These are phyloP conservation scores for Rhagoletis pomonella DNA, from an alignment of 1,140 invertebrate genomes.

Conservation along the genomic window DNA sequence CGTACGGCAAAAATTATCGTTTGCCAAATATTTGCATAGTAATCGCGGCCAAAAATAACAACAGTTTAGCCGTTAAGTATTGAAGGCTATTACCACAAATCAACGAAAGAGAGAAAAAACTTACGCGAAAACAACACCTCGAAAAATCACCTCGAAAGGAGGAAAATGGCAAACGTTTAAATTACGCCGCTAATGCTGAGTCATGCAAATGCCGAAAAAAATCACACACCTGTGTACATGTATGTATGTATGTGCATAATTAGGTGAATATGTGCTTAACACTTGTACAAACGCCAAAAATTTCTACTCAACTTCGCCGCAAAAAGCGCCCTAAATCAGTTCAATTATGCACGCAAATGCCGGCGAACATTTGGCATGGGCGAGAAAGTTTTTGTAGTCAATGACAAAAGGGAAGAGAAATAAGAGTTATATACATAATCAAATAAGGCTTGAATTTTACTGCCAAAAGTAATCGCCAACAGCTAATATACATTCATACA, in stretches of 20 bases:
- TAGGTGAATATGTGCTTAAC: background rate
- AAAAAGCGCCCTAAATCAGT: background rate
- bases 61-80: background rate
- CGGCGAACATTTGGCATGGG: background rate
- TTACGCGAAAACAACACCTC: background rate
- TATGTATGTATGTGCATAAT: too few relatives aligned
- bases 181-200: background rate
- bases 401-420: background rate
- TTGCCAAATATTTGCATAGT: background rate
- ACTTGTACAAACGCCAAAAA: background rate
- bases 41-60: background rate
- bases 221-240: background rate
- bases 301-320: background rate
- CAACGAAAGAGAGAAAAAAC: background rate
- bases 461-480: conserved; percentile 27
- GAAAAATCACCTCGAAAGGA: background rate
- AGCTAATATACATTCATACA: background rate
- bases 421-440: background rate
- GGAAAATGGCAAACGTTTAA: conserved; percentile 25
- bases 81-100: background rate
- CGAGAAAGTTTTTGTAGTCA: background rate
- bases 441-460: background rate
- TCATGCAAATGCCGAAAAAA: background rate
- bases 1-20: conserved; percentile 16
- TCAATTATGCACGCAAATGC: conserved; percentile 34